Evolutionary conservation across 2,888 invertebrate genomes (phyloP).

Genomic region (Drosophila rubida): DNA sequence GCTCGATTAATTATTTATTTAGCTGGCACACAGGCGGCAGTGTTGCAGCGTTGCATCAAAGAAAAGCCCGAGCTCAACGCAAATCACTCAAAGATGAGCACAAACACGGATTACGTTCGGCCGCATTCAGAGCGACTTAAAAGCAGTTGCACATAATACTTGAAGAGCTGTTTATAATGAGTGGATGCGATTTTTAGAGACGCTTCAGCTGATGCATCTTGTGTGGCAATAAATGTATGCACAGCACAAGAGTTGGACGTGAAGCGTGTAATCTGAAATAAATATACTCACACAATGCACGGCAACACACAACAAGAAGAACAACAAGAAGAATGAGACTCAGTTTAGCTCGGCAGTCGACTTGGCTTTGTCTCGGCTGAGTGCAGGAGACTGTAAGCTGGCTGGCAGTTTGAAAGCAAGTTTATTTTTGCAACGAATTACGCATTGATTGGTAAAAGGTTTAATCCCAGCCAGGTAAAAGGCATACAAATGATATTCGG

Average conservation of each 20-base stretch:
- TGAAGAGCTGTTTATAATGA: too few species aligned
- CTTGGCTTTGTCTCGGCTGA: not conserved
- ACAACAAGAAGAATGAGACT: too few species aligned
- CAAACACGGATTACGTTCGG: not conserved
- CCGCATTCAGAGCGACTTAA: not conserved
- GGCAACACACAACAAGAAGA: too few species aligned
- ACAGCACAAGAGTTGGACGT: too few species aligned
- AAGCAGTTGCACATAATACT: too few species aligned
- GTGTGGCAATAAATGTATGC: too few species aligned
- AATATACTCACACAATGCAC: not conserved
- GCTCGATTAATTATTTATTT: constrained; percentile 50
- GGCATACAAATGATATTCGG: not conserved
- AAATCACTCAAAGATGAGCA: constrained; percentile 1
- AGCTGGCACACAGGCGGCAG: not conserved
- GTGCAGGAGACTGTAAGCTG: not conserved
- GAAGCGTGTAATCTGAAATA: constrained; percentile 1
- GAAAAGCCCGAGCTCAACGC: constrained; percentile 5
- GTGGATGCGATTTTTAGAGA: too few species aligned
- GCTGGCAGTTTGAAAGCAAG: not conserved
- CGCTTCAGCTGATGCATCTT: too few species aligned
- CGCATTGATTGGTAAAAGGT: not conserved
- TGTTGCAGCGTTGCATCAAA: not conserved
- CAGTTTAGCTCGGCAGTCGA: too few species aligned
- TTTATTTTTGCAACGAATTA: constrained; percentile 2
- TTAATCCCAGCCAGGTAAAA: not conserved